Evolutionary conservation across 2,888 invertebrate species (phyloP), one percentile per base, ranked within the genome.

Genomic region (Eumerus sabulonum): DNA sequence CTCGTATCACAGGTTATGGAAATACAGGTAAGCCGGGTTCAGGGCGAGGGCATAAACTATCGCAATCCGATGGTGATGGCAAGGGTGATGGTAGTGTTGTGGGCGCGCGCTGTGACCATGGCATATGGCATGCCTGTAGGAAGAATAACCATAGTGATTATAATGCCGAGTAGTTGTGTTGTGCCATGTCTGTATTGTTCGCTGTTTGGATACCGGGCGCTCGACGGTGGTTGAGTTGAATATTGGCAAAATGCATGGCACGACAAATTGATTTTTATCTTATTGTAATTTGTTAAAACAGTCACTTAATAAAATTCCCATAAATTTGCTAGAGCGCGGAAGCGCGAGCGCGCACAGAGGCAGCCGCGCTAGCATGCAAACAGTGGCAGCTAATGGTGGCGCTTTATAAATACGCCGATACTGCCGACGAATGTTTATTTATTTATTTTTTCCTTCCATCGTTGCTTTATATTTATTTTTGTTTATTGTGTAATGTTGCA

Each of bases 231-330:
- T 63, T 72, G 40, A 66, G 62, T 73, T 73, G 70, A 76, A 74
- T 74, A 81, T 76, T 76, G 76, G 70, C 76, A 81, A 76, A 71
- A 81, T 81, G 70, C 76, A 81, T 73, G 81, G 81, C 81, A 81
- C 81, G 81, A 81, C 81, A 81, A 81, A 81, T 81, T 81, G 81
- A 81, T 81, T 81, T 81, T 81, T 81, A 81, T 81, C 81, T 81
- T 74, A 71, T 76, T 70, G 81, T 81, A 81, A 82, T 83, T 83
- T 82, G 83, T 82, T 82, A 82, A 83, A 81, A 79, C 79, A 81
- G 82, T 82, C 82, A 82, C 82, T 82, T 83, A 82, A 82, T 83
- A 83, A 83, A 83, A 83, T 76, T 82, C 64, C 82, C 82, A 83
- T 83, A 83, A 83, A 83, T 82, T 83, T 76, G 59, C 57, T 72